A percentile compares a stretch with the other conserved stretches of the same genome.
These are phyloP conservation scores for Bombus difficillimus DNA, from an alignment of 1,140 invertebrate genomes.

Conservation along the genomic window DNA sequence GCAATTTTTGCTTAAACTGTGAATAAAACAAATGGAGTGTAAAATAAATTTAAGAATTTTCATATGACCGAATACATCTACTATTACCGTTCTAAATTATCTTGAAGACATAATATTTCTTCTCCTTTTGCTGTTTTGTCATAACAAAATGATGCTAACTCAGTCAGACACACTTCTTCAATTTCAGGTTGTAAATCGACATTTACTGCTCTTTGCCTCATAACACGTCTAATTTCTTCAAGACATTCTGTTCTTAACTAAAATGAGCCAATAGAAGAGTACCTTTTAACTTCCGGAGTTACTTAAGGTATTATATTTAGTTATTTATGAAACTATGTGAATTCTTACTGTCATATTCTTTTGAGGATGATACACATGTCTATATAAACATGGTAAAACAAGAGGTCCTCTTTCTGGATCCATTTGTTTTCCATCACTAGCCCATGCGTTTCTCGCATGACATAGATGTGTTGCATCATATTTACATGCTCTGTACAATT, in stretches of 20 bases:
- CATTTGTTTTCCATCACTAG: conserved; percentile 86
- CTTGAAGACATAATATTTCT: conserved; percentile 96
- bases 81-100: conserved; percentile 89
- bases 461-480: conserved; percentile 93
- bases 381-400: conserved; percentile 96
- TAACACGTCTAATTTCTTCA: conserved; percentile 93
- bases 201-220: conserved; percentile 94
- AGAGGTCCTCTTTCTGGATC: conserved; percentile 89
- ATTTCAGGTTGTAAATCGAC: conserved; percentile 97
- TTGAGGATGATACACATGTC: conserved; percentile 91
- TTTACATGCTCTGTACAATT: conserved; percentile 93
- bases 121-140: conserved; percentile 92
- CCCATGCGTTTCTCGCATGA: conserved; percentile 91
- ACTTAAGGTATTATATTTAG: background rate
- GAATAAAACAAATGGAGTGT: conserved; percentile 54
- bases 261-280: conserved; percentile 22
- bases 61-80: background rate
- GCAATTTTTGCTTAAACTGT: conserved; percentile 86
- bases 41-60: conserved; percentile 16
- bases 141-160: conserved; percentile 92
- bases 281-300: background rate
- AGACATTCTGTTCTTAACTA: conserved; percentile 86
- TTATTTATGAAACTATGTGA: background rate
- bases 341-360: conserved; percentile 84
- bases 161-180: conserved; percentile 93